Percentiles rank a stretch among this genome's conserved stretches.
Conservation (phyloP, 2,113 vertebrate species). For the Cervus canadensis region DNA sequence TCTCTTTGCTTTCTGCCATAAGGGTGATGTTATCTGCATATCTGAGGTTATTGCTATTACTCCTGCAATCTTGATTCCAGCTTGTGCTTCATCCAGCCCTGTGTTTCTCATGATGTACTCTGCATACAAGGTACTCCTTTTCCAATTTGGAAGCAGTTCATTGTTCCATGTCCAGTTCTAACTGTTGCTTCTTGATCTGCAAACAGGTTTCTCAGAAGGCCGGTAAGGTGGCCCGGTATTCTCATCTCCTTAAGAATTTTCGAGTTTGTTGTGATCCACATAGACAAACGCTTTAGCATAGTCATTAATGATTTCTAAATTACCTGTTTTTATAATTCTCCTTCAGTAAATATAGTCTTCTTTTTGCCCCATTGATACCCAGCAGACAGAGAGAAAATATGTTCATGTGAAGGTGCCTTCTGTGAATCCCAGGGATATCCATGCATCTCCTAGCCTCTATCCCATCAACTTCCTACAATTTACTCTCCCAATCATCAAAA, state of each 20-base stretch:
- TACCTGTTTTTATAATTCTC: neutral
- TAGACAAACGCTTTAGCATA: neutral
- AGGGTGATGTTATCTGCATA: neutral
- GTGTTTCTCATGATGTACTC: neutral
- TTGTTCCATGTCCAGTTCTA: neutral
- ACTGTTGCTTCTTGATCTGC: neutral
- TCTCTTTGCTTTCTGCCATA: neutral
- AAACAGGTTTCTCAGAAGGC: neutral
- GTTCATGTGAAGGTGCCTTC: neutral
- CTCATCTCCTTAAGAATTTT: neutral
- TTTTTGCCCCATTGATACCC: neutral
- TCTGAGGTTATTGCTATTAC: neutral
- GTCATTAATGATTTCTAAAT: neutral
- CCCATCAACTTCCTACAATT: neutral
- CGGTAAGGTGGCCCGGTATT: neutral
- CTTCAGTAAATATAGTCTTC: neutral
- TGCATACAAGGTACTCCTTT: neutral
- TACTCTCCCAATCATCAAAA: neutral
- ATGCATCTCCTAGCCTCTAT: neutral
- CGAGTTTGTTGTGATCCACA: neutral
- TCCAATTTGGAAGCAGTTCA: neutral
- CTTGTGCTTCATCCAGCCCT: neutral
- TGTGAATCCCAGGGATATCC: neutral
- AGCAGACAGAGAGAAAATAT: neutral
- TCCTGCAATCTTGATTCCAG: neutral